Percentiles rank a stretch among this genome's conserved stretches.
Conservation (phyloP, 1,140 invertebrate species). For the Brachionus koreanus region DNA sequence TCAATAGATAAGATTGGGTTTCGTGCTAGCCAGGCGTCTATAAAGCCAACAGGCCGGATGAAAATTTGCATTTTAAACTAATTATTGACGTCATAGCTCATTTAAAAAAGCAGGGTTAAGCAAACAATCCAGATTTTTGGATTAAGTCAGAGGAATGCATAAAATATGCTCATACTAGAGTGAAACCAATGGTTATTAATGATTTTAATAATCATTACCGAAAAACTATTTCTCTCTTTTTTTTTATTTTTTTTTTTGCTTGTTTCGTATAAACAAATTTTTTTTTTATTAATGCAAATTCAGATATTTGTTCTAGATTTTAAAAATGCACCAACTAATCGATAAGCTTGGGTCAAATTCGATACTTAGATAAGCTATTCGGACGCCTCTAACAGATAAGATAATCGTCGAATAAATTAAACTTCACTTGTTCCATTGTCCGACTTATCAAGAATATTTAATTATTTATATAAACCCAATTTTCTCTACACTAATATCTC, state of each 20-base stretch:
- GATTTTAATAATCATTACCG: background rate
- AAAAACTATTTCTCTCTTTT: background rate
- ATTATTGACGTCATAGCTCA: slow-evolving; percentile 14
- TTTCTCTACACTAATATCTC: background rate
- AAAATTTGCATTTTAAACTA: slow-evolving; percentile 4
- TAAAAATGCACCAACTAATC: background rate
- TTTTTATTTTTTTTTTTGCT: background rate
- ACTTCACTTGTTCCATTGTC: background rate
- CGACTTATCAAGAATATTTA: slow-evolving; percentile 3
- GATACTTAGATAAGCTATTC: background rate
- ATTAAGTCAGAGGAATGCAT: background rate
- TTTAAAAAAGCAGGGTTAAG: background rate
- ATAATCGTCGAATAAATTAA: background rate
- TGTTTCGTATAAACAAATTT: background rate
- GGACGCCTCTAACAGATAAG: background rate
- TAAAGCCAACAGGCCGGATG: background rate
- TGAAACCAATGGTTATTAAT: slow-evolving; percentile 24
- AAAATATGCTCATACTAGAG: slow-evolving; percentile 5
- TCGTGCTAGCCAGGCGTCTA: background rate
- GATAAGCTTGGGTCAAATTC: background rate
- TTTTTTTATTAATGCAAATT: background rate
- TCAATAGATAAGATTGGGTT: background rate
- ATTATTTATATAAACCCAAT: background rate
- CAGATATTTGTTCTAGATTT: background rate
- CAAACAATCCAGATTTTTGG: background rate